Evolutionary conservation across 2,888 invertebrate species (phyloP), one percentile per base, ranked within the genome.

Genomic region (Microctonus brassicae): DNA sequence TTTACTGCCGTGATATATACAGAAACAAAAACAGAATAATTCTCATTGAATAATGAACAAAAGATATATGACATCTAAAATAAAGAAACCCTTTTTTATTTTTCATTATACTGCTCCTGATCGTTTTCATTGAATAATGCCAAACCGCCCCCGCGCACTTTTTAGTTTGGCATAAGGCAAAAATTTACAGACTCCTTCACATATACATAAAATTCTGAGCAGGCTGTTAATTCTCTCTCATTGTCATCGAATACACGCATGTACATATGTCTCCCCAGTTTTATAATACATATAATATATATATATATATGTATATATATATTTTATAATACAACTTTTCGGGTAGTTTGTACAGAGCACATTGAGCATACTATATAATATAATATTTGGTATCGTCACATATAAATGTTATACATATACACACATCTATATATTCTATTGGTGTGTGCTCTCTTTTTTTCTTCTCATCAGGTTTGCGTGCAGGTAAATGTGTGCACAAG

Each of bases 141-240:
- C 80, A n/a, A 84, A 82, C 83, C 85, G 84, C 81, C 83, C 81
- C 78, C 79, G 82, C 81, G 73, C 70, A 57, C 58, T 58, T 58
- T 66, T 67, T 77, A 81, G 82, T 86, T 87, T 86, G 86, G 86
- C 86, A 87, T 86, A 87, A 87, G 86, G 85, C 86, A 85, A 86
- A 86, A 53, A 57, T 68, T 6, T 26, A 60, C n/a, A 7, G 36
- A 5, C 62, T 26, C n/a, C n/a, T n/a, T n/a, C n/a, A n/a, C n/a
- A 62, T 84, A 81, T 81, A 78, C 75, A 80, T 68, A 70, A 29
- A 55, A 57, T 73, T 53, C 34, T 58, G 47, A 7, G n/a, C 36
- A 76, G 72, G 75, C 79, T 79, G 79, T 76, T n/a, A n/a, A n/a
- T 81, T 81, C 81, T 39, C 9, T 57, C 64, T 34, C 60, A 82